phyloP scores from a whole-genome alignment of 2,797 vertebrate species.

The Smutsia temminckii region DNA sequence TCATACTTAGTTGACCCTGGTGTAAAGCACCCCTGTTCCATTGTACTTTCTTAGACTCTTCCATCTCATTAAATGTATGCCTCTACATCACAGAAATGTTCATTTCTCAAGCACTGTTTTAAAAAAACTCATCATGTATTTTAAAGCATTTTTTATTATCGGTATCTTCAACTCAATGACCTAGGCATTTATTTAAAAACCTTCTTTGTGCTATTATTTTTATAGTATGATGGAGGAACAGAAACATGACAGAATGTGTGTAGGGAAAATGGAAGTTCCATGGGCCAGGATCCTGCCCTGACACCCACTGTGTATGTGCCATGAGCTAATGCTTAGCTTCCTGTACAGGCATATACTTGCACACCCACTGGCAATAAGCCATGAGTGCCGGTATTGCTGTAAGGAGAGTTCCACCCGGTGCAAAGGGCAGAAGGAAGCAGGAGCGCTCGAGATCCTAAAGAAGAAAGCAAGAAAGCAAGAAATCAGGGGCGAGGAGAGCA shows the following conservation, averaged over 20 bases:
- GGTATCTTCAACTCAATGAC: not conserved
- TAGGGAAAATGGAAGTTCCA: too few relatives aligned
- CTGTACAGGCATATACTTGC: too few relatives aligned
- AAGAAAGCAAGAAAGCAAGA: too few relatives aligned
- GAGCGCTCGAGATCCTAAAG: too few relatives aligned
- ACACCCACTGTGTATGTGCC: too few relatives aligned
- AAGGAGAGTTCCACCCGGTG: too few relatives aligned
- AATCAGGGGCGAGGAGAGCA: too few relatives aligned
- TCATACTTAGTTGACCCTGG: not conserved
- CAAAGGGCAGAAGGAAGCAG: too few relatives aligned
- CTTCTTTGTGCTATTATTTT: not conserved
- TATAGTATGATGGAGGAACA: not conserved
- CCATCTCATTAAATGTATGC: not conserved
- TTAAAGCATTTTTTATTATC: conserved; percentile 7
- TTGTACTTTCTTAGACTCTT: not conserved
- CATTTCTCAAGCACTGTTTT: not conserved
- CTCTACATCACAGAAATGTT: not conserved
- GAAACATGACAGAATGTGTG: not conserved
- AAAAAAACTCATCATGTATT: not conserved
- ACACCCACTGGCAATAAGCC: too few relatives aligned
- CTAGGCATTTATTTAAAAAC: not conserved
- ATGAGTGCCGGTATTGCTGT: too few relatives aligned
- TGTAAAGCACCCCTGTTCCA: not conserved
- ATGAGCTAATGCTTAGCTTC: too few relatives aligned
- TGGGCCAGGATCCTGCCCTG: too few relatives aligned